Conservation (phyloP, 2,797 vertebrate genomes). For the Centroberyx gerrardi region DNA sequence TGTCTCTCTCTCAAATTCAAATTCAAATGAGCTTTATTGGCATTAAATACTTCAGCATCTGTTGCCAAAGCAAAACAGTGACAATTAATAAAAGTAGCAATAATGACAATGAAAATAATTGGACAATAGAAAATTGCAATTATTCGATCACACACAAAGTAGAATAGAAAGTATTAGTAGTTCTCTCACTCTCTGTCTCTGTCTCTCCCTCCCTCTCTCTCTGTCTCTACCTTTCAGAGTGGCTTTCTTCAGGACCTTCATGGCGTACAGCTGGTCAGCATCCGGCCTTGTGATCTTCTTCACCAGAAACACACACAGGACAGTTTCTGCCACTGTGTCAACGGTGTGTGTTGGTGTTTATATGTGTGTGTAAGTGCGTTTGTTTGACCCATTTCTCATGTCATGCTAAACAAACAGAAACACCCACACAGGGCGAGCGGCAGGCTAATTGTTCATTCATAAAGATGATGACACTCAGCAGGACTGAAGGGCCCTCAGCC, state of each 20-base stretch:
- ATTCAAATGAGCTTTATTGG: no score
- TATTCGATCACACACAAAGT: no score
- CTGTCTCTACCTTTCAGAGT: constrained; percentile 92
- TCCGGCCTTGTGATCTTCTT: constrained; percentile 96
- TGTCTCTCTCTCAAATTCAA: no score
- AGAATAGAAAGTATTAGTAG: no score
- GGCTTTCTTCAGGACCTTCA: constrained; percentile 98
- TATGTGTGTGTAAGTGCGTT: not conserved
- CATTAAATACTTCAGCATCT: no score
- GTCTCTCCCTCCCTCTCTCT: no score
- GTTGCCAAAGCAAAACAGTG: no score
- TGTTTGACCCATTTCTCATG: constrained; percentile 20
- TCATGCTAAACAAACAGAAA: constrained; percentile 35
- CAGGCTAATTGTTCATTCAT: constrained; percentile 65
- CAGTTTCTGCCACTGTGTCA: no score
- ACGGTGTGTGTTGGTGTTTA: not conserved
- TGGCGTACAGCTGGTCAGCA: constrained; percentile 96
- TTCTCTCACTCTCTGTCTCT: no score
- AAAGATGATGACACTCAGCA: constrained; percentile 35
- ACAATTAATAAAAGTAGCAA: no score
- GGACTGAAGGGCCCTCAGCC: constrained; percentile 31
- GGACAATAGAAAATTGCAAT: no score
- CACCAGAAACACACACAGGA: constrained; percentile 85
- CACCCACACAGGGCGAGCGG: not conserved
- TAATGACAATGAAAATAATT: no score